Conservation (phyloP, 2,113 vertebrate species). For the Nibea coibor region DNA sequence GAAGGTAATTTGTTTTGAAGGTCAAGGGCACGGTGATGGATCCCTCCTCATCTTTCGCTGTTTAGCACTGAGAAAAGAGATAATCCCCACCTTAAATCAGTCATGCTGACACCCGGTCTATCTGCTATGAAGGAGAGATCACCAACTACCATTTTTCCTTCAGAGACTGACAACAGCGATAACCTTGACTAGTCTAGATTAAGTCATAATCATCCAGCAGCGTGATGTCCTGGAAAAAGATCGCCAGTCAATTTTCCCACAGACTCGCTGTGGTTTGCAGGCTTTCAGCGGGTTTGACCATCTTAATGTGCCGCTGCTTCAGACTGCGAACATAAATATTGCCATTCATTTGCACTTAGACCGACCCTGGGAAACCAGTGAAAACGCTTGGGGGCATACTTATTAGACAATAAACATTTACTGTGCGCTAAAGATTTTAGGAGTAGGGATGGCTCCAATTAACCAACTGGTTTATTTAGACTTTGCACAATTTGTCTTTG, state of each 20-base stretch:
- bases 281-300: background rate
- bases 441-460: conserved; percentile 28
- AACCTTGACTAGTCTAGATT: conserved; percentile 59
- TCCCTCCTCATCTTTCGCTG: conserved; percentile 33
- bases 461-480: conserved; percentile 8
- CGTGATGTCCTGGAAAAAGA: background rate
- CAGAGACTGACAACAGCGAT: conserved; percentile 29
- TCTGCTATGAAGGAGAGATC: conserved; percentile 24
- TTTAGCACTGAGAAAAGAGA: conserved; percentile 50
- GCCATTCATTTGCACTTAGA: conserved; percentile 21
- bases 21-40: conserved; percentile 43
- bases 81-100: conserved; percentile 46
- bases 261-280: background rate
- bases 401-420: conserved; percentile 58
- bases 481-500: conserved; percentile 10
- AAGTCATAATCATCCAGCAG: conserved; percentile 32
- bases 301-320: conserved; percentile 6
- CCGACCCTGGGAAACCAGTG: conserved; percentile 33
- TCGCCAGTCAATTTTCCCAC: background rate
- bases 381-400: conserved; percentile 35
- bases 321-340: background rate
- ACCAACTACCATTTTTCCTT: background rate
- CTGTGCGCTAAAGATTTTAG: conserved; percentile 34
- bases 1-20: conserved; percentile 55
- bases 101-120: conserved; percentile 42